phyloP scores from a whole-genome alignment of 2,113 vertebrate genomes.

The Paradisaea rubra region DNA sequence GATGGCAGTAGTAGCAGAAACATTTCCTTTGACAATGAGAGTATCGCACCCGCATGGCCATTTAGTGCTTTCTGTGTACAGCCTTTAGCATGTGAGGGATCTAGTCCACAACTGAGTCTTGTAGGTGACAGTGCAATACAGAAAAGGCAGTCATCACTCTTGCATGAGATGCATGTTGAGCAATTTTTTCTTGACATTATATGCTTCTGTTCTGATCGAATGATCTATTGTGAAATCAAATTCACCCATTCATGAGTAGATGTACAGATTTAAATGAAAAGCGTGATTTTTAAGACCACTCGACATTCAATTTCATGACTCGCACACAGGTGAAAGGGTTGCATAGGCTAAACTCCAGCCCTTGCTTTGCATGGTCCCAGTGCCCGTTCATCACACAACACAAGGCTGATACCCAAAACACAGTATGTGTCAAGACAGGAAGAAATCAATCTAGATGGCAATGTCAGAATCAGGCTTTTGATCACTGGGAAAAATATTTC shows the following conservation, averaged over 20 bases:
- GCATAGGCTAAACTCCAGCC: neutral
- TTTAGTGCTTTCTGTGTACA: neutral
- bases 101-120: neutral
- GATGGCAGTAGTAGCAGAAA: neutral
- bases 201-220: neutral
- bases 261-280: neutral
- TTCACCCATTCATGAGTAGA: neutral
- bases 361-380: neutral
- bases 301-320: neutral
- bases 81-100: neutral
- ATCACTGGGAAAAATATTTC: neutral
- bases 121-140: neutral
- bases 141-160: neutral
- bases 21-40: neutral
- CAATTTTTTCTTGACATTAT: neutral
- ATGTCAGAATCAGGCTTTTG: neutral
- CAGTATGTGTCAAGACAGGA: neutral
- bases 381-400: neutral
- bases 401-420: neutral
- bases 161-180: neutral
- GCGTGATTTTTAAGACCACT: neutral
- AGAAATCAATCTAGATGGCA: neutral
- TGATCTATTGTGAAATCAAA: neutral
- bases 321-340: neutral
- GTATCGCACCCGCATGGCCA: fast-evolving